phyloP scores from a whole-genome alignment of 2,113 vertebrate species.

The Pelusios castaneus region DNA sequence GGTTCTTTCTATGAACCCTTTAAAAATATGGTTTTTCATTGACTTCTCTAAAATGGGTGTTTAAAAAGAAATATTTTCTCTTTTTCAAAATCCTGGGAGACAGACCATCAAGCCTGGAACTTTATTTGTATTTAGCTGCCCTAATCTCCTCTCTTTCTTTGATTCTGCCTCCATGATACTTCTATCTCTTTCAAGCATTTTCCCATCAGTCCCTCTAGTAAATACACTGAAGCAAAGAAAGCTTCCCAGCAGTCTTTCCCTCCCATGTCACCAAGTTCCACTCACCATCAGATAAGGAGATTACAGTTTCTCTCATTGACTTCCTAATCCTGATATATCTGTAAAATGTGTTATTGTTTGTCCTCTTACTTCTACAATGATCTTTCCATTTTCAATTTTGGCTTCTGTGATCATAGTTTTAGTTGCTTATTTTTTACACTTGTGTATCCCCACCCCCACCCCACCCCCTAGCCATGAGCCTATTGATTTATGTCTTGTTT shows the following conservation, averaged over 20 bases:
- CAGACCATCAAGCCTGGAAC: background rate
- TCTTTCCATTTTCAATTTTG: slow-evolving; percentile 23
- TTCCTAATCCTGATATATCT: background rate
- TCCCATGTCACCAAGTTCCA: background rate
- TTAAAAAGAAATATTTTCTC: background rate
- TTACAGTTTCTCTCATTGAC: background rate
- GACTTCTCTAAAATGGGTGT: background rate
- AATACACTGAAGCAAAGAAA: background rate
- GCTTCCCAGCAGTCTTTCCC: background rate
- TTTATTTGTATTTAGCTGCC: slow-evolving; percentile 9
- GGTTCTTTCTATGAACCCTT: background rate
- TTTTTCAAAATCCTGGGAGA: slow-evolving; percentile 8
- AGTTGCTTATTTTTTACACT: slow-evolving; percentile 49
- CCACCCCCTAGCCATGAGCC: slow-evolving; percentile 14
- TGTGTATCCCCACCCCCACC: slow-evolving; percentile 36
- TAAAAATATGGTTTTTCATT: background rate
- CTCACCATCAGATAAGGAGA: fast-evolving
- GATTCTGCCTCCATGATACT: slow-evolving; percentile 47
- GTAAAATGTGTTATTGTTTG: slow-evolving; percentile 30
- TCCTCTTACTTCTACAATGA: slow-evolving; percentile 34
- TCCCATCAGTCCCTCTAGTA: background rate
- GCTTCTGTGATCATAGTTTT: slow-evolving; percentile 6
- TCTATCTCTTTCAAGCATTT: background rate
- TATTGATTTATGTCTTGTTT: slow-evolving; percentile 31
- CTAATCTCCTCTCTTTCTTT: slow-evolving; percentile 42